Conservation (phyloP, 92 coral and sea anemone genomes). For the Porites rus region DNA sequence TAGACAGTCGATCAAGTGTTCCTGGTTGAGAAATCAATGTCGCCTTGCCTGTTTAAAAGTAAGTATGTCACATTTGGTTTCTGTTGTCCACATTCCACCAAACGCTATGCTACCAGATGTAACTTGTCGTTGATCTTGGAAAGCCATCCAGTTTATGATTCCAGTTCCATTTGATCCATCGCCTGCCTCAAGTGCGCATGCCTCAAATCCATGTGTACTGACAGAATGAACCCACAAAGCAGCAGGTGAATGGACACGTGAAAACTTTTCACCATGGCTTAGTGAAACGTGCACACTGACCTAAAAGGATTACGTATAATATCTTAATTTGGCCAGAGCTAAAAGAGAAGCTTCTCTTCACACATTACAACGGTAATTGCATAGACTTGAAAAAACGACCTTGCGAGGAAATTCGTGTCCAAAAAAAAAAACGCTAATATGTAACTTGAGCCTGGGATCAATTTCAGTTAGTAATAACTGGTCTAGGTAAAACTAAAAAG, state of each 20-base stretch:
- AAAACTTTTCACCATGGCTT: constrained; percentile 24
- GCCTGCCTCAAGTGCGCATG: constrained; percentile 40
- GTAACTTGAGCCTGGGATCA: too few relatives aligned
- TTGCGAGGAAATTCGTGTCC: too few relatives aligned
- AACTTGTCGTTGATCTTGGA: constrained; percentile 8
- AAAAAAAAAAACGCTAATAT: too few relatives aligned
- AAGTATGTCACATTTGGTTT: not conserved
- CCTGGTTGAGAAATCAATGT: too few relatives aligned
- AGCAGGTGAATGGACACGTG: constrained; percentile 48
- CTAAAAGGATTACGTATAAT: not conserved
- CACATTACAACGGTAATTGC: too few relatives aligned
- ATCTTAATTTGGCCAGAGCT: too few relatives aligned
- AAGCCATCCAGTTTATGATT: constrained; percentile 46
- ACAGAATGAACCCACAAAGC: constrained; percentile 37
- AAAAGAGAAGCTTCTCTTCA: too few relatives aligned
- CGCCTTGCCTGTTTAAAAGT: not conserved
- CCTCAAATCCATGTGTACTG: constrained; percentile 39
- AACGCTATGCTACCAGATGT: not conserved
- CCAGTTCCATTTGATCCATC: constrained; percentile 41
- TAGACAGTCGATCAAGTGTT: too few relatives aligned
- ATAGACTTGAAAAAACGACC: too few relatives aligned
- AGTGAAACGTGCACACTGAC: constrained; percentile 3
- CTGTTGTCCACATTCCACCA: not conserved
- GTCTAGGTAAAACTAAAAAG: too few relatives aligned
- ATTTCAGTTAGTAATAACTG: too few relatives aligned